Evolutionary conservation across 2,797 vertebrate species (phyloP), one percentile per base, ranked within the genome.

Genomic region (Acridotheres tristis): DNA sequence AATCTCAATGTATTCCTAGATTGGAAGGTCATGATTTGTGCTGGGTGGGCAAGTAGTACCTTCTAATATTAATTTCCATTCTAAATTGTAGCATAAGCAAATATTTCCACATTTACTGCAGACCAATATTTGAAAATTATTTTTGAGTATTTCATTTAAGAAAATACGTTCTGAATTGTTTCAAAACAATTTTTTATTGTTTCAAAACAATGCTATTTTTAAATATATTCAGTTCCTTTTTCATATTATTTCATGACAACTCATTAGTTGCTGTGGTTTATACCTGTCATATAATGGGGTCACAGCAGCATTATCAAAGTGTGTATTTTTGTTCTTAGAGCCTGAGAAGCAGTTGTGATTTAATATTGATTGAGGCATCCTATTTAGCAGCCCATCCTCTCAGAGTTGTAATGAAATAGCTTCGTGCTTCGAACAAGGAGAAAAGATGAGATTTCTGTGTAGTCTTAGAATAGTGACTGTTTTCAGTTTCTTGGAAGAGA

Each of bases 291-390:
- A 34, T 78, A 95, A 94, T 11, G 76, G 73, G 85, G 93, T 84
- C 94, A 93, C 58, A 86, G 55, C 12, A 6, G 58, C 79, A 86
- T 76, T 95, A 94, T 89, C 83, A 94, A 95, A 93, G 88, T 38
- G 66, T 75, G 4, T 93, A 75, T 94, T 96, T 94, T 90, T 81
- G 42, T 88, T 85, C 76, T 80, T 84, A 78, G 75, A 86, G 36
- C 69, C 75, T 59, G 63, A 85, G 80, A 92, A 87, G 48, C 19
- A 73, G 50, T 61, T 90, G 68, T 91, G 94, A 94, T 92, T 95
- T 94, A 94, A 83, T 94, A 91, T 91, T 91, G 94, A 94, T 75
- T 65, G 82, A 92, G 43, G 58, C 73, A 88, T 75, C 58, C 50
- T 88, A 86, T 95, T 94, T 96, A 94, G 62, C 78, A 83, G 27